Conservation (phyloP, 2,797 vertebrate genomes). For the Channallabes apus region DNA sequence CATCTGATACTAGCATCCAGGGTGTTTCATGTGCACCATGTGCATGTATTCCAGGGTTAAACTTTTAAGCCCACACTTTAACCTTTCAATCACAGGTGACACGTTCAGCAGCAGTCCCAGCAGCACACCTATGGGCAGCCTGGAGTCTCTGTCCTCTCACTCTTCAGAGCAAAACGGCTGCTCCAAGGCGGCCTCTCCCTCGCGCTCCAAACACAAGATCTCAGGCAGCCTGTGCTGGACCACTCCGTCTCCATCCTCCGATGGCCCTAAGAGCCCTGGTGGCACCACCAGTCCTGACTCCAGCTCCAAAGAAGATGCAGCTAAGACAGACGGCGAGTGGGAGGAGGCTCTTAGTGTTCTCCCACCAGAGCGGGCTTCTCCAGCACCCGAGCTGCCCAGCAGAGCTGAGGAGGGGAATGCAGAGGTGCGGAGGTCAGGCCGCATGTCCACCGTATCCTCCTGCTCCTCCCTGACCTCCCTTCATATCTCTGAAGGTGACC, state of each 20-base stretch:
- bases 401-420: constrained; percentile 66
- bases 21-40: too few relatives aligned
- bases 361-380: constrained; percentile 69
- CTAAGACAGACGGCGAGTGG: constrained; percentile 83
- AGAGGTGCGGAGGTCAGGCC: constrained; percentile 63
- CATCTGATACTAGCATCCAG: too few relatives aligned
- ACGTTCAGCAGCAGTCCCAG: constrained; percentile 94
- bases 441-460: constrained; percentile 73
- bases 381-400: constrained; percentile 69
- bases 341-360: constrained; percentile 79
- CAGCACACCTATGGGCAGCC: constrained; percentile 95
- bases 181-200: constrained; percentile 75
- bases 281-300: constrained; percentile 85
- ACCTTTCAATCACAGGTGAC: constrained; percentile 76
- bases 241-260: constrained; percentile 79
- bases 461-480: constrained; percentile 89
- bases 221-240: constrained; percentile 83
- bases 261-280: constrained; percentile 78
- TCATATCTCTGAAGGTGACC: constrained; percentile 81
- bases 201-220: constrained; percentile 78
- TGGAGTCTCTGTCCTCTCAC: constrained; percentile 95
- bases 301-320: constrained; percentile 83
- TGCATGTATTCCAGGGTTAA: too few relatives aligned
- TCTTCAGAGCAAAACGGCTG: constrained; percentile 93
- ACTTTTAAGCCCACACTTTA: neutral